Percentiles rank a stretch among this genome's conserved stretches.
phyloP scores from a whole-genome alignment of 2,888 invertebrate genomes.

The Lissonota sp. region DNA sequence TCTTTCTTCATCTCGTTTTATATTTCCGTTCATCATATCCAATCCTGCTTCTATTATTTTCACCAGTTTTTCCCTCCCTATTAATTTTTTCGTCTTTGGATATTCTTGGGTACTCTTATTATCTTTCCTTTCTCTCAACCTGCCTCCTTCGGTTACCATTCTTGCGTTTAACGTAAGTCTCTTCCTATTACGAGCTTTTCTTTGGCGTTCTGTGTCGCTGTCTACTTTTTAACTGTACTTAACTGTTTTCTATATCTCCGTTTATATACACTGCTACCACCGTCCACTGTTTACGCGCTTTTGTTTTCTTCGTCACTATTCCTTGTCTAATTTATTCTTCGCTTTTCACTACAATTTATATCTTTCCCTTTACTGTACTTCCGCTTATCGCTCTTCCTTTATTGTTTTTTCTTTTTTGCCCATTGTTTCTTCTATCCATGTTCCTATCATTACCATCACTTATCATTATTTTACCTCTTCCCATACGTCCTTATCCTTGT shows the following conservation, averaged over 20 bases:
- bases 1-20: no score
- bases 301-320: constrained; percentile 9
- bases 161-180: no score
- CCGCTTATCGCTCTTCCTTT: not conserved
- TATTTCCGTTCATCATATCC: no score
- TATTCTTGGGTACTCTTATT: no score
- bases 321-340: not conserved
- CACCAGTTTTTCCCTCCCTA: no score
- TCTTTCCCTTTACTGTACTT: not conserved
- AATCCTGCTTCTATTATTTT: no score
- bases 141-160: no score
- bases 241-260: not conserved
- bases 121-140: no score
- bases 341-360: not conserved
- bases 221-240: no score
- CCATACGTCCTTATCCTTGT: not conserved
- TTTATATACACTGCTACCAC: constrained; percentile 6
- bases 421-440: not conserved
- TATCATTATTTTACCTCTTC: not conserved
- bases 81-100: no score
- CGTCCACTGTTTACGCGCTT: not conserved
- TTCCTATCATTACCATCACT: not conserved
- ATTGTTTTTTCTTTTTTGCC: not conserved
- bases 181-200: no score
- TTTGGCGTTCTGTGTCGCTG: no score